Conservation (phyloP, 2,113 vertebrate species). For the Cololabis saira region DNA sequence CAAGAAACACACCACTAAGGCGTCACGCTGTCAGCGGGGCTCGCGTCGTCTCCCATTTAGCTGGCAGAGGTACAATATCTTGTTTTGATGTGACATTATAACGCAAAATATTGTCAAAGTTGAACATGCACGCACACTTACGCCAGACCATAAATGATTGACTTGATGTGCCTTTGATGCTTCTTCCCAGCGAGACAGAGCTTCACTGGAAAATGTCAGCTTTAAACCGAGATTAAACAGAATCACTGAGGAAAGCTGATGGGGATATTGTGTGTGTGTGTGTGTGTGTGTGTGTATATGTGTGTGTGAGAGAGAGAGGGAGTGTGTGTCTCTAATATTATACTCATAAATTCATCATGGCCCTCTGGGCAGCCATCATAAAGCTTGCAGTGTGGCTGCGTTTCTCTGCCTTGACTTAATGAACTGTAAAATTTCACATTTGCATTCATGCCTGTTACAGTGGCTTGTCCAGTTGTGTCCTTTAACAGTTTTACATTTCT, state of each 20-base stretch:
- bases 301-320: conserved; percentile 23
- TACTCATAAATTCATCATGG: conserved; percentile 33
- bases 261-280: conserved; percentile 7
- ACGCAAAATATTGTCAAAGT: conserved; percentile 21
- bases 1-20: conserved; percentile 4
- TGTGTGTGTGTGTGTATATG: conserved; percentile 19
- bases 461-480: background rate
- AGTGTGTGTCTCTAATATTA: conserved; percentile 22
- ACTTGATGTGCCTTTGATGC: conserved; percentile 65
- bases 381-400: conserved; percentile 7
- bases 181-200: conserved; percentile 48
- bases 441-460: background rate
- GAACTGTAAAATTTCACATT: background rate
- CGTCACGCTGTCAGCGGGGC: conserved; percentile 2
- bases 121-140: background rate
- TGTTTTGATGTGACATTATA: conserved; percentile 21
- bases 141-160: conserved; percentile 48
- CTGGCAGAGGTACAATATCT: conserved; percentile 9
- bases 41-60: conserved; percentile 24
- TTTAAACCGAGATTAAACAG: conserved; percentile 71
- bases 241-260: conserved; percentile 49
- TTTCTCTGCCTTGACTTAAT: conserved; percentile 12
- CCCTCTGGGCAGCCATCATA: conserved; percentile 10
- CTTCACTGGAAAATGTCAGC: conserved; percentile 64
- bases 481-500: background rate